Evolutionary conservation across 2,797 vertebrate species (phyloP), one percentile per base, ranked within the genome.

Genomic region (Lutjanus campechanus): DNA sequence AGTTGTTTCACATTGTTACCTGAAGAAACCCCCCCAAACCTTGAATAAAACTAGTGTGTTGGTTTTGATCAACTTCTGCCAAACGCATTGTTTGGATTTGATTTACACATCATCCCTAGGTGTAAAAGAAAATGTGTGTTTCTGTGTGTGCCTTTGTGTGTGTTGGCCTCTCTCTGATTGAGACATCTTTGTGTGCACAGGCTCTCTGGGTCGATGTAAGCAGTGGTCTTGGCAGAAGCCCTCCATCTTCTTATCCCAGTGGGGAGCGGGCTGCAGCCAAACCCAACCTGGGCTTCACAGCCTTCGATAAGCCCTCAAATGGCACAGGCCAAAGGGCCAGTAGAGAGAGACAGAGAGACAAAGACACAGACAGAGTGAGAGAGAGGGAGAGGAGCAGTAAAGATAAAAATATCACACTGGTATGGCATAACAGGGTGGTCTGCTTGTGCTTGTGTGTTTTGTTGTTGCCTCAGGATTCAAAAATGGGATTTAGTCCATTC

Each of bases 241-340:
- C 82, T 89, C 89, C 79, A 60, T 87, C 91, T 88, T 88, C 76
- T 90, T 89, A 90, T 91, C 81, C 84, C 88, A 84, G 84, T 83
- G 56, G 89, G 89, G 73, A 78, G 76, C 82, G 59, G 74, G 73
- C 71, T 85, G 64, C 65, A 86, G 76, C 88, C 85, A 89, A 83
- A 87, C 73, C 76, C 63, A 85, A 89, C 89, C 87, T 88, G 86
- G 65, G 82, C 85, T 90, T 91, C 82, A 86, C 77, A 90, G 87
- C 68, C 71, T 81, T 86, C 64, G 71, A 89, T 93, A 89, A 91
- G 90, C 86, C 87, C 88, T 91, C 85, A 82, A 81, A 90, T 85
- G 88, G 90, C 83, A 88, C 82, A 83, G 82, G 89, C 83, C 88
- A 91, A 80, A 89, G 73, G 81, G 83, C 76, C 66, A 69, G 50